A percentile compares a stretch with the other conserved stretches of the same genome.
Evolutionary conservation across 2,797 vertebrate species (phyloP).

Genomic region (Girardinus metallicus): DNA sequence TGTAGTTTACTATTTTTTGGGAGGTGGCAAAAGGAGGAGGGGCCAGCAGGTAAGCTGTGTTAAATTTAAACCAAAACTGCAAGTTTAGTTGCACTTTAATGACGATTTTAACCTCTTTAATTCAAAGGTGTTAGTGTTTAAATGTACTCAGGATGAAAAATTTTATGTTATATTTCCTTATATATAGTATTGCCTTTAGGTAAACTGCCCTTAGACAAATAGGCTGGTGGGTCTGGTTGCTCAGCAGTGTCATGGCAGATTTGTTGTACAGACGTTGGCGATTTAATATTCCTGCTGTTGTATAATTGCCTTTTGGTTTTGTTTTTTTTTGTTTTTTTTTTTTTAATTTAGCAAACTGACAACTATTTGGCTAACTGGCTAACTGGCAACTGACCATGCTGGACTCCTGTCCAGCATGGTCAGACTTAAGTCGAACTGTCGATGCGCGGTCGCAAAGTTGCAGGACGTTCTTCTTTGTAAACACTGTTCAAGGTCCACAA

Average conservation of each 20-base stretch:
- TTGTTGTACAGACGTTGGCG: not conserved
- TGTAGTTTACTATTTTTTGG: conserved; percentile 10
- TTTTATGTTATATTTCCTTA: not conserved
- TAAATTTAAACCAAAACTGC: conserved; percentile 1
- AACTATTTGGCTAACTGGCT: too few relatives aligned
- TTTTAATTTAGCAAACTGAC: not conserved
- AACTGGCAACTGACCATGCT: not conserved
- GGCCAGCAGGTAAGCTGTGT: not conserved
- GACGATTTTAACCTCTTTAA: not conserved
- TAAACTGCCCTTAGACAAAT: too few relatives aligned
- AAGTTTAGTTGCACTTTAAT: conserved; percentile 6
- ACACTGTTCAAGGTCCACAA: not conserved
- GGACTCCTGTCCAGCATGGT: not conserved
- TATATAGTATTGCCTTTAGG: too few relatives aligned
- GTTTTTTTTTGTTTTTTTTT: not conserved
- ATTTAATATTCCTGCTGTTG: not conserved
- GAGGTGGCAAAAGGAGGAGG: too few relatives aligned
- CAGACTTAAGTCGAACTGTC: not conserved
- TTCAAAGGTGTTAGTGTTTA: not conserved
- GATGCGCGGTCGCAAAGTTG: not conserved
- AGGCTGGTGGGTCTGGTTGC: not conserved
- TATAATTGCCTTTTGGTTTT: not conserved
- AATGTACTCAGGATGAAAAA: not conserved
- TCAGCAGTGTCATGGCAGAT: not conserved
- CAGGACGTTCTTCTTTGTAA: not conserved